Percentiles rank a stretch among this genome's conserved stretches.
Evolutionary conservation across 1,140 invertebrate species (phyloP).

Genomic region (Scaptomyza hsui): DNA sequence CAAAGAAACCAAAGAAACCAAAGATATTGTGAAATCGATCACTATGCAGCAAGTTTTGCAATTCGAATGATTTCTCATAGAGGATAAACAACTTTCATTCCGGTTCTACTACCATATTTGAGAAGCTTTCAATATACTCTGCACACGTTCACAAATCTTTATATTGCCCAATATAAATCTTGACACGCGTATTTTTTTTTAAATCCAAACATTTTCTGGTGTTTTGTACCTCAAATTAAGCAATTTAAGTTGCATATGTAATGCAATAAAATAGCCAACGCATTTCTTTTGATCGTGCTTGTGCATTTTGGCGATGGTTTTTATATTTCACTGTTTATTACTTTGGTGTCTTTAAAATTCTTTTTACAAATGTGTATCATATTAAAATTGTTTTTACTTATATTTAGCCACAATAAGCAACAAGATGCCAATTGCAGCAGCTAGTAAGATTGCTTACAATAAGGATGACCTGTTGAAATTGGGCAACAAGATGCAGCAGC

Average conservation of each 20-base stretch:
- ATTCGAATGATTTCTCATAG: conserved; percentile 33
- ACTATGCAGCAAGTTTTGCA: conserved; percentile 34
- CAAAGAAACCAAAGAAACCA: conserved; percentile 47
- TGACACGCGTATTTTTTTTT: too few species aligned
- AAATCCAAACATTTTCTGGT: too few species aligned
- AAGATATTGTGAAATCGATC: conserved; percentile 39
- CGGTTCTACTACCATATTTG: not conserved
- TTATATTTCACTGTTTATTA: conserved; percentile 34
- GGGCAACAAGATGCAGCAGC: not conserved
- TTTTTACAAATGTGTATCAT: not conserved
- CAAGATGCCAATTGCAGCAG: conserved; percentile 11
- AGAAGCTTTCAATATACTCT: conserved; percentile 26
- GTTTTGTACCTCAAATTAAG: too few species aligned
- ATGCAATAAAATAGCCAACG: not conserved
- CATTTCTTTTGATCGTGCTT: not conserved
- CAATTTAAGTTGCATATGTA: too few species aligned
- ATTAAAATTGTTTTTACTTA: conserved; percentile 1
- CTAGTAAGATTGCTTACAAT: conserved; percentile 40
- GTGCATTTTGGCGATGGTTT: too few species aligned
- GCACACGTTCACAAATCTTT: too few species aligned
- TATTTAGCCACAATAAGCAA: conserved; percentile 30
- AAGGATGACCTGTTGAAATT: conserved; percentile 54
- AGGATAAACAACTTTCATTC: not conserved
- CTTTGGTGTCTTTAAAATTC: conserved; percentile 1
- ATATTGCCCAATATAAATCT: too few species aligned